These are phyloP conservation scores for Anticlea derivata DNA, from an alignment of 2,888 invertebrate species.

Conservation along the genomic window DNA sequence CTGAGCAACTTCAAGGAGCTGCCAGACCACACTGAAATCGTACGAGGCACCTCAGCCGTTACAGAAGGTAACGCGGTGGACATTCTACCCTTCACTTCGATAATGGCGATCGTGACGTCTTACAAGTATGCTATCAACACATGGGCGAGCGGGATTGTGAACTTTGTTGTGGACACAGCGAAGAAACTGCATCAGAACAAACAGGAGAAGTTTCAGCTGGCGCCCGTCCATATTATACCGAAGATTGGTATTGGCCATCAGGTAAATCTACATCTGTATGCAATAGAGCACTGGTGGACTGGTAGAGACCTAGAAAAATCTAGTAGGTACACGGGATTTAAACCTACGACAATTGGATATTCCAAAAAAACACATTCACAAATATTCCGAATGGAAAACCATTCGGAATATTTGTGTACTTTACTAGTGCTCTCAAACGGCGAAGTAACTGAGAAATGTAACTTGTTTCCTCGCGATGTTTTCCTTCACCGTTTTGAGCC, in stretches of 20 bases:
- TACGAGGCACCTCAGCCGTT: constrained; percentile 71
- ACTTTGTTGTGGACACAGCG: constrained; percentile 81
- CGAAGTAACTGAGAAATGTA: no score
- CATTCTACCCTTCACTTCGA: constrained; percentile 80
- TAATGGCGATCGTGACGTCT: constrained; percentile 85
- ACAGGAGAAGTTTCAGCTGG: constrained; percentile 67
- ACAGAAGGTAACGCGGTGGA: constrained; percentile 52
- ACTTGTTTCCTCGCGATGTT: no score
- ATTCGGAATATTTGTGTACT: no score
- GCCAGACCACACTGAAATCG: constrained; percentile 85
- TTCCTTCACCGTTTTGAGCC: no score
- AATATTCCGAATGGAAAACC: no score
- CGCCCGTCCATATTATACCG: constrained; percentile 84
- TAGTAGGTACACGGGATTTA: no score
- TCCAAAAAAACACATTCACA: no score
- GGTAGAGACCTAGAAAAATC: no score
- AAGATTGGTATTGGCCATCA: constrained; percentile 84
- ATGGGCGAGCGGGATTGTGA: constrained; percentile 85
- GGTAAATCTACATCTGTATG: no score
- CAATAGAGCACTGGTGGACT: no score
- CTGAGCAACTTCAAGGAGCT: constrained; percentile 83
- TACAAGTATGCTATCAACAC: constrained; percentile 84
- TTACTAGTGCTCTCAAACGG: no score
- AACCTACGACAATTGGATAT: no score
- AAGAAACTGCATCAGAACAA: constrained; percentile 69